Percentiles rank a stretch among this genome's conserved stretches.
phyloP scores from a whole-genome alignment of 1,140 invertebrate genomes.

The Macrotrachela quadricornifera region DNA sequence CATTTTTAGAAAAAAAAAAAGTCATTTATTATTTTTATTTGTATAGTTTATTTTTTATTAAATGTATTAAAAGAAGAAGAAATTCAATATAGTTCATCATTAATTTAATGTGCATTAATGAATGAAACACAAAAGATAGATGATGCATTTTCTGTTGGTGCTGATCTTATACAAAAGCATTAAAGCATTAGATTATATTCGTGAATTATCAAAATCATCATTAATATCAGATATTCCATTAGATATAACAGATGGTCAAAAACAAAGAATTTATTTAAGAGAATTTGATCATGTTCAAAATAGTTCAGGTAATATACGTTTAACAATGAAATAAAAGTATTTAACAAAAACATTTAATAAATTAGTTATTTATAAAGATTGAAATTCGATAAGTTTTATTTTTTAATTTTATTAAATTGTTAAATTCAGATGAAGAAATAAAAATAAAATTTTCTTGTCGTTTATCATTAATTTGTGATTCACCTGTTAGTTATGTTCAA shows the following conservation, averaged over 20 bases:
- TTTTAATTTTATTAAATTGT: background rate
- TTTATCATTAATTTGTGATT: background rate
- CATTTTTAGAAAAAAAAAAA: slow-evolving; percentile 10
- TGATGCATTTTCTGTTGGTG: slow-evolving; percentile 71
- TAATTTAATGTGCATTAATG: slow-evolving; percentile 62
- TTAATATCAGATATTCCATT: slow-evolving; percentile 64
- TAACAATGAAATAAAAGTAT: no score
- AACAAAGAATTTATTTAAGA: slow-evolving; percentile 9
- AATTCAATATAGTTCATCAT: slow-evolving; percentile 61
- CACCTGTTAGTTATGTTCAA: background rate
- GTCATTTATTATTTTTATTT: slow-evolving; percentile 30
- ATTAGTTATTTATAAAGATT: slow-evolving; percentile 5
- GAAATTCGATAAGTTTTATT: slow-evolving; percentile 13
- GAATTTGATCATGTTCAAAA: background rate
- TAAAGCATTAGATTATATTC: slow-evolving; percentile 56
- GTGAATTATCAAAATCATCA: slow-evolving; percentile 45
- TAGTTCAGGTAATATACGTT: slow-evolving; percentile 2
- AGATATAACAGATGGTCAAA: slow-evolving; percentile 32
- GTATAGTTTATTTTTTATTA: slow-evolving; percentile 48
- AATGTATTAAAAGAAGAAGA: slow-evolving; percentile 49
- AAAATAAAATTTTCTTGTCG: slow-evolving; percentile 4
- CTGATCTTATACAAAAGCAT: slow-evolving; percentile 56
- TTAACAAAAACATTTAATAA: background rate
- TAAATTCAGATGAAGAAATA: background rate
- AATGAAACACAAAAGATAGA: slow-evolving; percentile 57